phyloP scores from a whole-genome alignment of 23 tunicate species.

The Pegea sp. region DNA sequence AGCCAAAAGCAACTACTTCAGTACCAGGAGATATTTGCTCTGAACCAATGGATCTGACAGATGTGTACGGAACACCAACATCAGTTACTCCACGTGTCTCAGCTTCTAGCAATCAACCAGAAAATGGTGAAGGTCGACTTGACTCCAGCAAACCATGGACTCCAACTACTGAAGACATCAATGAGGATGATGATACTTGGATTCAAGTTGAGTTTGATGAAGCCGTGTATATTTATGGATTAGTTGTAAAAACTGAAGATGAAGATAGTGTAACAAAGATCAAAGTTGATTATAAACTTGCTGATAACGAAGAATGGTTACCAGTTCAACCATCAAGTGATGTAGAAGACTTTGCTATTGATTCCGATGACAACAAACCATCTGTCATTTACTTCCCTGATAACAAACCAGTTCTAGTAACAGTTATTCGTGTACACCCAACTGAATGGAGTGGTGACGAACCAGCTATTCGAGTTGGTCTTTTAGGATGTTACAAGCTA shows the following conservation, averaged over 20 bases:
- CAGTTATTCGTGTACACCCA: constrained; percentile 13
- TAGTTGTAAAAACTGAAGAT: constrained; percentile 25
- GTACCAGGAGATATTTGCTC: too few species aligned
- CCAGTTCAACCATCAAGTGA: constrained; percentile 3
- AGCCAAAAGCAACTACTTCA: too few species aligned
- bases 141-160: constrained; percentile 16
- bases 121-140: constrained; percentile 10
- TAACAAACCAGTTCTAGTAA: constrained; percentile 9
- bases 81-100: background rate
- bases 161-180: constrained; percentile 15
- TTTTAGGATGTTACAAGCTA: constrained; percentile 30
- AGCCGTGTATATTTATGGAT: constrained; percentile 26
- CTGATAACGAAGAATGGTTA: constrained; percentile 7
- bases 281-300: constrained; percentile 9
- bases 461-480: constrained; percentile 36
- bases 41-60: background rate
- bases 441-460: constrained; percentile 8
- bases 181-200: constrained; percentile 19
- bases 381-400: constrained; percentile 6
- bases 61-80: background rate
- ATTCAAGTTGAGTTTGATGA: constrained; percentile 27
- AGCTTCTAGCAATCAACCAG: constrained; percentile 12
- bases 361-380: background rate
- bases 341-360: constrained; percentile 5
- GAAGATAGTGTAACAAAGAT: constrained; percentile 6